Base-by-base conservation (phyloP, 1,140 invertebrate genomes). In the Hormaphis cornu region DNA sequence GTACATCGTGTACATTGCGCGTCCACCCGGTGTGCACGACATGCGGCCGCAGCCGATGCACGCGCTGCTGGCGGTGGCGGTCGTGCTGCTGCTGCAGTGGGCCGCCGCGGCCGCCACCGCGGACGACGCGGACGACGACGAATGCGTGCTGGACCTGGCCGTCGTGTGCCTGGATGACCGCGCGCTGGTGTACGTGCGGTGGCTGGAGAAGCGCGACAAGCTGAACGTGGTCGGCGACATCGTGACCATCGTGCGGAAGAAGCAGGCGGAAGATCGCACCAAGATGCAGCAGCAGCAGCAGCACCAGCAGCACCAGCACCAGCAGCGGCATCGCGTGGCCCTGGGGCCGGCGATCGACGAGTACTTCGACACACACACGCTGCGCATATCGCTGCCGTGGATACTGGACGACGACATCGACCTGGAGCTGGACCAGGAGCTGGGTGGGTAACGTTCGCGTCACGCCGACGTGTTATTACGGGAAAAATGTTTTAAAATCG, bases 371-470 rank as follows among this genome's bases (percentile, higher is more conserved):
- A 66, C 61, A 44, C 61, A 66, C 28, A 35, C 61, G 2, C 20
- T 66, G 18, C n/a, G 61, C 2, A 66, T 66, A 66, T 66, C 61
- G 12, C 14, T 66, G 28, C 61, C 61, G 10, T 66, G 61, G 61
- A 66, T 66, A 22, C 28, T 50, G 28, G 61, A 66, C 28, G 61
- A 35, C 42, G 61, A 66, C 18, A 66, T 66, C 44, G 61, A 66
- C 7, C 28, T 66, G n/a, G 61, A 66, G 50, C 28, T 66, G 16
- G 61, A 66, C 28, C 61, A 48, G 16, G 28, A 66, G n/a, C n/a
- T n/a, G n/a, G n/a, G n/a, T n/a, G 35, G 61, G 61, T 66, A 40
- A 50, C 18, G 6, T 6, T 9, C 30, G 30, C 30, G 30, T 9
- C 4, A 4, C 30, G 30, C 9, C 30, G 30, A 6, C 30, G n/a